These are phyloP conservation scores for Larimichthys crocea DNA, from an alignment of 2,113 vertebrate genomes.

Conservation along the genomic window DNA sequence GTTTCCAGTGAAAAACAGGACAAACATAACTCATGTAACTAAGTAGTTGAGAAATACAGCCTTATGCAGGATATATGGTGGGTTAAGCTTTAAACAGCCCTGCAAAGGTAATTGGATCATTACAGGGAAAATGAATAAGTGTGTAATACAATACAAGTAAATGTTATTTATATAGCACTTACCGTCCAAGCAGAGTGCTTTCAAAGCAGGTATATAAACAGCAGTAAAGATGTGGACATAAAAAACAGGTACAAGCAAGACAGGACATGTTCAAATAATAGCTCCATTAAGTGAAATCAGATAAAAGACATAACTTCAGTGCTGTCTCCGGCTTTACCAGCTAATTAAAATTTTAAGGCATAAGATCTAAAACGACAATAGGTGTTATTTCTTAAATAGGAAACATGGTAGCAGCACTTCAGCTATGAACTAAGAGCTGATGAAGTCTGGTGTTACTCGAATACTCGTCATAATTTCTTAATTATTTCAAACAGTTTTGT, in stretches of 20 bases:
- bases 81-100: constrained; percentile 6
- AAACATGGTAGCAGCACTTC: background rate
- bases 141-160: constrained; percentile 17
- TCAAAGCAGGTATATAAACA: constrained; percentile 42
- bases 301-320: constrained; percentile 36
- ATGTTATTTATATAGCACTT: constrained; percentile 39
- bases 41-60: background rate
- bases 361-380: constrained; percentile 32
- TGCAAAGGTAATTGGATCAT: constrained; percentile 4
- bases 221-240: constrained; percentile 40
- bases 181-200: constrained; percentile 15
- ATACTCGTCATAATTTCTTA: background rate
- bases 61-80: background rate
- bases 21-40: background rate
- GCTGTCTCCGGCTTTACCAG: constrained; percentile 16
- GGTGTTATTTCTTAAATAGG: constrained; percentile 15
- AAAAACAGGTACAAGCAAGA: constrained; percentile 26
- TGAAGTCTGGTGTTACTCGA: constrained; percentile 7
- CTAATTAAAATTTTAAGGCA: constrained; percentile 23
- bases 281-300: constrained; percentile 49
- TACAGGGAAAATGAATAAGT: background rate
- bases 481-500: constrained; percentile 6
- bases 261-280: constrained; percentile 29
- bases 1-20: background rate
- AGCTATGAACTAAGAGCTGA: background rate